Percentiles rank a stretch among this genome's conserved stretches.
These are phyloP conservation scores for Zelleria hepariella DNA, from an alignment of 2,888 invertebrate species.

Conservation along the genomic window DNA sequence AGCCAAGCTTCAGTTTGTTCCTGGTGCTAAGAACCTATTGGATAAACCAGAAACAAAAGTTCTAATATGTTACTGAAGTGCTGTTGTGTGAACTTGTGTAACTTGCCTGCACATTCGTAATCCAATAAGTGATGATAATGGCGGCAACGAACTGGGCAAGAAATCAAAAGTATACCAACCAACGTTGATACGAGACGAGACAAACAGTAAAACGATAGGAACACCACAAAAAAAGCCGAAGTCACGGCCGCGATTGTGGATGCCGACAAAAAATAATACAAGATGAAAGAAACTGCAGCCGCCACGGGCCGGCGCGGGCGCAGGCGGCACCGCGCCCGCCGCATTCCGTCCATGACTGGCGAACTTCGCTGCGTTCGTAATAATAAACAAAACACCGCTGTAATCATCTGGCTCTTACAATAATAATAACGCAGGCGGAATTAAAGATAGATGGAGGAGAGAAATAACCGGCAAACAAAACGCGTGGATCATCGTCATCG, in stretches of 20 bases:
- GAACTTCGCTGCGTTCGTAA: constrained; percentile 3
- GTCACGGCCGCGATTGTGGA: constrained; percentile 11
- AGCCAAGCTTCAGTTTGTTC: no score
- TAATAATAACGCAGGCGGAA: no score
- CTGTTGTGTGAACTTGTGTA: no score
- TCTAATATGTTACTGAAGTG: no score
- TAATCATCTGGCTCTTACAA: no score
- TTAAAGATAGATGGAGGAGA: no score
- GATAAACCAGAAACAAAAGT: no score
- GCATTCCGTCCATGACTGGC: constrained; percentile 14
- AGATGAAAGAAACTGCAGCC: constrained; percentile 18
- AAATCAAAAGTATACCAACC: not conserved
- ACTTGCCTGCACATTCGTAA: no score
- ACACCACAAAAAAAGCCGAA: constrained; percentile 8
- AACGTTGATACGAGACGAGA: constrained; percentile 2
- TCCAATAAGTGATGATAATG: no score
- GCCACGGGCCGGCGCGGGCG: constrained; percentile 25
- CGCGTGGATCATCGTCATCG: no score
- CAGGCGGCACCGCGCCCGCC: constrained; percentile 22
- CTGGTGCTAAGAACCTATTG: no score
- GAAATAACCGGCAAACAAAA: no score
- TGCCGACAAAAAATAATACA: constrained; percentile 14
- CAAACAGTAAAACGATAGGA: constrained; percentile 6
- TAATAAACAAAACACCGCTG: constrained; percentile 6
- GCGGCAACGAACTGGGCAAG: not conserved